Base-by-base conservation (phyloP, 2,888 invertebrate genomes). In the Dyspetes luteomarginatus region DNA sequence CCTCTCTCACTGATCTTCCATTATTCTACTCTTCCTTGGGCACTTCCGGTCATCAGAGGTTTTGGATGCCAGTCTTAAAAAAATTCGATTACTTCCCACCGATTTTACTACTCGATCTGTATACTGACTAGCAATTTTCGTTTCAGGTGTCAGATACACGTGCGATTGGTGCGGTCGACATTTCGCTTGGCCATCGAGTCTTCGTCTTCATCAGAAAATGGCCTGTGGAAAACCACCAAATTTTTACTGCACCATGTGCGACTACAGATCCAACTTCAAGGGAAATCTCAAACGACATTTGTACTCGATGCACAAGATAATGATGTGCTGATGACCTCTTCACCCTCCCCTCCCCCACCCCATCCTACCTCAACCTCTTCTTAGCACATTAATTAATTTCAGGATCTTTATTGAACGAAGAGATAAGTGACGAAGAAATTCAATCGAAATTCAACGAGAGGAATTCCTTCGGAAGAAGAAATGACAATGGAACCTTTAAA, bases 151-250 rank as follows among this genome's bases (percentile, higher is more conserved):
- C 74, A 85, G 69, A 79, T 86, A 87, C 81, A 76, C 82, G 41
- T 90, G 90, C 82, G 81, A 87, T 15, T 85, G 77, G 72, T 90
- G 90, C 77, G 88, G 87, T 28, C 85, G 89, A 72, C 56, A 56
- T 26, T 91, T 90, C 78, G 78, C 84, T 36, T 89, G 90, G 89
- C 83, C 83, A 0, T 88, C 89, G 60, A 91, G 90, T 86, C 87
- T 90, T 19, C 88, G 88, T 17, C 85, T 87, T 3, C 91, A 90
- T 45, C 86, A 88, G 78, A 88, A 87, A 84, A 86, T 89, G 76
- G 89, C 88, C 19, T 89, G 90, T 73, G 90, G 90, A 55, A 90
- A 91, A 80, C 89, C 90, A 3, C 89, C 89, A 0, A 86, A 85
- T 65, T 89, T 89, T 81, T 82, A 43, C 82, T 89, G 89, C 78